Evolutionary conservation across 2,113 vertebrate genomes (phyloP).

Genomic region (Garra rufa): DNA sequence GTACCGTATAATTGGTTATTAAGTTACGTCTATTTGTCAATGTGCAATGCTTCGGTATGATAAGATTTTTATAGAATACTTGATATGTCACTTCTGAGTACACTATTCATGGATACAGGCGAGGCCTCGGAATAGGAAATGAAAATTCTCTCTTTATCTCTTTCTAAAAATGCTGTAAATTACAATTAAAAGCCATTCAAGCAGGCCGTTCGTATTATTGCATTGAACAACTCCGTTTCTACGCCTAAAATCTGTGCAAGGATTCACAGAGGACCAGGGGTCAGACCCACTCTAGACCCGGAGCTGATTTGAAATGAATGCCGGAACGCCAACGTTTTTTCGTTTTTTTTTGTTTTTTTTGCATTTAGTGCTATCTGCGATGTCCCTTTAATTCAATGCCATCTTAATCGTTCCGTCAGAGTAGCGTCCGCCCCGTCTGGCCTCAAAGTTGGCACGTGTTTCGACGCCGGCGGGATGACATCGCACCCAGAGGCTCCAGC

Average conservation of each 20-base stretch:
- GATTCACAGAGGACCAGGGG: slow-evolving; percentile 42
- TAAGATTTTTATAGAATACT: slow-evolving; percentile 65
- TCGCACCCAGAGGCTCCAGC: slow-evolving; percentile 15
- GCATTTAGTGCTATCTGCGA: slow-evolving; percentile 5
- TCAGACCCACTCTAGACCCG: not conserved
- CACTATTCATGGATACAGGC: slow-evolving; percentile 46
- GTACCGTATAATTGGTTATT: slow-evolving; percentile 74
- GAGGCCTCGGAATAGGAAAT: slow-evolving; percentile 38
- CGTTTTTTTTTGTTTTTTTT: not conserved
- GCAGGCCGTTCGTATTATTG: slow-evolving; percentile 55
- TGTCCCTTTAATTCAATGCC: slow-evolving; percentile 66
- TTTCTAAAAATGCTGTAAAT: slow-evolving; percentile 18
- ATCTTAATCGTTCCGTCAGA: slow-evolving; percentile 46
- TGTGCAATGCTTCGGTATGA: slow-evolving; percentile 67
- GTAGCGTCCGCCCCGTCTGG: not conserved
- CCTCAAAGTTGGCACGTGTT: slow-evolving; percentile 47
- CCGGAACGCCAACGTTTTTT: not conserved
- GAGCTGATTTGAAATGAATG: not conserved
- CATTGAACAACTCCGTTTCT: slow-evolving; percentile 50
- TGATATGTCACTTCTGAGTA: slow-evolving; percentile 66
- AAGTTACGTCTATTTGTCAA: slow-evolving; percentile 66
- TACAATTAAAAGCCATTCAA: slow-evolving; percentile 41
- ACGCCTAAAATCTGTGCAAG: slow-evolving; percentile 43
- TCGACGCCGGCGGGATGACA: slow-evolving; percentile 20
- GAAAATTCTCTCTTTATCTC: slow-evolving; percentile 18